Evolutionary conservation across 2,113 vertebrate genomes (phyloP).

Genomic region (Andinoacara biseriatus): DNA sequence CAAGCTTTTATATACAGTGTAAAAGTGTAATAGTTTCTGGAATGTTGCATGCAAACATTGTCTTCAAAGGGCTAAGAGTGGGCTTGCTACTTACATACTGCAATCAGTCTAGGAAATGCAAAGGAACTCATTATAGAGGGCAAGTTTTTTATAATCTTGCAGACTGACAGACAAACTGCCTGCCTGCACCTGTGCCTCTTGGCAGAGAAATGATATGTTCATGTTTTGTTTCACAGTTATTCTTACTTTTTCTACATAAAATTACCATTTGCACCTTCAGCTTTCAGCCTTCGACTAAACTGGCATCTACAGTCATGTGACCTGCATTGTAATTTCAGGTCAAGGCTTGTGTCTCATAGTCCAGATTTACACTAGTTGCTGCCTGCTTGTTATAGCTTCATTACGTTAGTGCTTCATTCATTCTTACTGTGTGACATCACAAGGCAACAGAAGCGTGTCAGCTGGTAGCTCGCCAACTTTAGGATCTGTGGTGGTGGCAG

Average conservation of each 20-base stretch:
- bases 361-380: conserved; percentile 16
- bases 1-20: not conserved
- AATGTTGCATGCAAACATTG: not conserved
- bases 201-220: not conserved
- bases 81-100: not conserved
- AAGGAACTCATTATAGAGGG: not conserved
- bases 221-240: not conserved
- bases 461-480: conserved; percentile 40
- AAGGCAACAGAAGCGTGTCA: conserved; percentile 23
- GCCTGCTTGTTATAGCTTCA: conserved; percentile 27
- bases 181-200: not conserved
- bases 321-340: conserved; percentile 26
- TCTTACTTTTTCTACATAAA: not conserved
- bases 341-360: conserved; percentile 15
- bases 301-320: conserved; percentile 9
- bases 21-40: not conserved
- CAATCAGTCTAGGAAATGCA: not conserved
- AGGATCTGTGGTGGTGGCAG: conserved; percentile 42
- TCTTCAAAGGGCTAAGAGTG: not conserved
- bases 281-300: not conserved
- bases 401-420: conserved; percentile 37
- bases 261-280: not conserved
- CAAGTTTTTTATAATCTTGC: not conserved
- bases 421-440: conserved; percentile 61
- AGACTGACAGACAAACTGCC: not conserved